These are phyloP conservation scores for Embiotoca jacksoni DNA, from an alignment of 2,113 vertebrate species.

Conservation along the genomic window DNA sequence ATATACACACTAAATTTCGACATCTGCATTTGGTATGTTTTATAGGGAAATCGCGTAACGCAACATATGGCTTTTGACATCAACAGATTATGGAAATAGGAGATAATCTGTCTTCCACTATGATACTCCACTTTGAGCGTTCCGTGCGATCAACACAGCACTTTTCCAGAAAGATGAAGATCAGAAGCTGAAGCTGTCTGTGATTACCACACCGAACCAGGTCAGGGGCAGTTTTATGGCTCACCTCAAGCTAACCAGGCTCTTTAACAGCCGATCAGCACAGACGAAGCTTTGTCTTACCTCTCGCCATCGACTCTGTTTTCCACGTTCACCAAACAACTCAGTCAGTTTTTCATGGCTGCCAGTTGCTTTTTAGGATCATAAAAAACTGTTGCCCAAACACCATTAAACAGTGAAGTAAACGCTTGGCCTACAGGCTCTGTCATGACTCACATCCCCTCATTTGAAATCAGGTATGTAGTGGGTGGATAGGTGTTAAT, in stretches of 20 bases:
- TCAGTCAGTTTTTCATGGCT: slow-evolving; percentile 37
- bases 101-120: slow-evolving; percentile 23
- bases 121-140: slow-evolving; percentile 1
- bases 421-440: slow-evolving; percentile 41
- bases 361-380: slow-evolving; percentile 46
- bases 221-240: slow-evolving; percentile 45
- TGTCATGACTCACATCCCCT: slow-evolving; percentile 50
- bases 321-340: slow-evolving; percentile 58
- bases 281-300: slow-evolving; percentile 64
- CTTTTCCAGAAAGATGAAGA: slow-evolving; percentile 21
- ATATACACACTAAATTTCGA: background rate
- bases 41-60: slow-evolving; percentile 3
- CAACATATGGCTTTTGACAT: slow-evolving; percentile 41
- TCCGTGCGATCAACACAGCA: slow-evolving; percentile 9
- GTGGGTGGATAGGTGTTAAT: slow-evolving; percentile 27
- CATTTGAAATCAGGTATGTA: slow-evolving; percentile 30
- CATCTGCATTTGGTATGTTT: background rate
- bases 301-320: slow-evolving; percentile 13
- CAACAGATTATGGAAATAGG: slow-evolving; percentile 42
- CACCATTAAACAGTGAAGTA: slow-evolving; percentile 56
- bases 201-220: slow-evolving; percentile 47
- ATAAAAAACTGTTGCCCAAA: slow-evolving; percentile 59
- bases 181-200: slow-evolving; percentile 41
- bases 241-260: slow-evolving; percentile 38
- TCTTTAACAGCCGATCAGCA: slow-evolving; percentile 41